Percentiles rank a stretch among this genome's conserved stretches.
Conservation (phyloP, 2,113 vertebrate species). For the Sturnira hondurensis region DNA sequence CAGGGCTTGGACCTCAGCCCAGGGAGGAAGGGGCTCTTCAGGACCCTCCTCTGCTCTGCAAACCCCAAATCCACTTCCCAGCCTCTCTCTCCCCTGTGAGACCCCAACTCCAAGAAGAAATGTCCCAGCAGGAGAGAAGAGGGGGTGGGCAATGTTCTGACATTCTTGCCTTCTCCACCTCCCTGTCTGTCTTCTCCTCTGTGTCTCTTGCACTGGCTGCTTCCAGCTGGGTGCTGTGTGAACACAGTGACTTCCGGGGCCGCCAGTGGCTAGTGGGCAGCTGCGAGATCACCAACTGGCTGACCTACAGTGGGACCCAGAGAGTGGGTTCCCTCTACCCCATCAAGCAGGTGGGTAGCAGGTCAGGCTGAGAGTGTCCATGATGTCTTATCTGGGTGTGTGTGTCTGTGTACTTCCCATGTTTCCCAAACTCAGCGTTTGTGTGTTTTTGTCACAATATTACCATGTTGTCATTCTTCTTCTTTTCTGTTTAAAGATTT, state of each 20-base stretch:
- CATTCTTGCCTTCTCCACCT: fast-evolving
- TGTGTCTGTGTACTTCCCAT: not conserved
- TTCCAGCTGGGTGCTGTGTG: conserved; percentile 94
- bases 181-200: not conserved
- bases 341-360: conserved; percentile 85
- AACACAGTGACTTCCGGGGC: conserved; percentile 93
- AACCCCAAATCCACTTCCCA: not conserved
- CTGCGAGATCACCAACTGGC: conserved; percentile 94
- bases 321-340: conserved; percentile 92
- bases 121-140: not conserved
- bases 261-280: conserved; percentile 91
- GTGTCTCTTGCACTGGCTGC: not conserved
- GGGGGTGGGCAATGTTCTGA: not conserved
- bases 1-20: not conserved
- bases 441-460: not conserved
- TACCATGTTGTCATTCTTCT: not conserved
- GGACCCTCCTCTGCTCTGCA: not conserved
- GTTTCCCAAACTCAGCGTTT: not conserved
- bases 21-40: not conserved
- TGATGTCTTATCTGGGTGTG: not conserved
- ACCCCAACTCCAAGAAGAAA: not conserved
- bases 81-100: fast-evolving
- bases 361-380: not conserved
- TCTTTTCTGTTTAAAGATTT: no score
- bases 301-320: conserved; percentile 89